Evolutionary conservation across 2,888 invertebrate genomes (phyloP).

Genomic region (Eilema depressum): DNA sequence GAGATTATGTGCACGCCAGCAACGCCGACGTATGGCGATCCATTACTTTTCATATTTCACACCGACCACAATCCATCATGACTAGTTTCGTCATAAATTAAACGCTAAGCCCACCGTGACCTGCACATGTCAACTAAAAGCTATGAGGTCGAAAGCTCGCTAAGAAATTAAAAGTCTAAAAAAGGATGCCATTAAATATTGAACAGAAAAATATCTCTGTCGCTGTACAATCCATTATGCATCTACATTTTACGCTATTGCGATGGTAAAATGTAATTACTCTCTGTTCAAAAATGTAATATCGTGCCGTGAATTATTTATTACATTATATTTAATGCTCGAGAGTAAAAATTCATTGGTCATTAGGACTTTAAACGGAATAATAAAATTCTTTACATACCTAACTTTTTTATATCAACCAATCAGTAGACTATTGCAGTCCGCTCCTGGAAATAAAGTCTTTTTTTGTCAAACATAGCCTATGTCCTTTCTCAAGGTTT

Average conservation of each 20-base stretch:
- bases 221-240: constrained; percentile 2
- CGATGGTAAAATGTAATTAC: constrained; percentile 3
- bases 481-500: no score
- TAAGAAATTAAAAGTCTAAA: constrained; percentile 16
- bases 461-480: no score
- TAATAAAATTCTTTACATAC: no score
- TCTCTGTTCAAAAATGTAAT: not conserved
- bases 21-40: constrained; percentile 49
- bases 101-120: constrained; percentile 20
- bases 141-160: constrained; percentile 9
- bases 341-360: not conserved
- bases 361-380: not conserved
- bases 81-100: constrained; percentile 33
- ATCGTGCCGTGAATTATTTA: not conserved
- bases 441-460: no score
- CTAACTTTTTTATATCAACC: no score
- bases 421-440: no score
- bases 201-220: constrained; percentile 8
- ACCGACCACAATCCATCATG: constrained; percentile 40
- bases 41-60: constrained; percentile 59
- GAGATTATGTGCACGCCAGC: constrained; percentile 60
- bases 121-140: constrained; percentile 18
- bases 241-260: not conserved
- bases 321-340: constrained; percentile 1
- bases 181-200: constrained; percentile 16